These are phyloP conservation scores for Thelaira solivaga DNA, from an alignment of 2,888 invertebrate species.

Conservation along the genomic window DNA sequence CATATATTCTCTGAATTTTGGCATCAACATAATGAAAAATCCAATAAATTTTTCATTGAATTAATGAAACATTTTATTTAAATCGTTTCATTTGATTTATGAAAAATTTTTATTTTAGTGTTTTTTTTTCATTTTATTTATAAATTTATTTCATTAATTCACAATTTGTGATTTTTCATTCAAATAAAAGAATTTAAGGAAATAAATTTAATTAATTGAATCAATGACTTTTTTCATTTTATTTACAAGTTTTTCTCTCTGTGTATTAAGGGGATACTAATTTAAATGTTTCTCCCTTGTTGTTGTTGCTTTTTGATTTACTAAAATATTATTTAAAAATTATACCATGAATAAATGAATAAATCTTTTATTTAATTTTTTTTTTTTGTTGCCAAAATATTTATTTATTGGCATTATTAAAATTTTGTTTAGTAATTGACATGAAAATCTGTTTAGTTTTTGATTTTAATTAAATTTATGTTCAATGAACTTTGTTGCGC, in stretches of 20 bases:
- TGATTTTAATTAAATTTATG: constrained; percentile 49
- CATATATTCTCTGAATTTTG: too few relatives aligned
- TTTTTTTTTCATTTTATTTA: neutral
- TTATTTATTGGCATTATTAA: neutral
- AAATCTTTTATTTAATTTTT: constrained; percentile 27
- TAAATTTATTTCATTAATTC: constrained; percentile 13
- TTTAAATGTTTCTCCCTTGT: too few relatives aligned
- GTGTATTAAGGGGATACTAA: too few relatives aligned
- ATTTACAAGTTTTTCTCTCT: too few relatives aligned
- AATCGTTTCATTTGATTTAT: too few relatives aligned
- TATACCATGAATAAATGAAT: constrained; percentile 32
- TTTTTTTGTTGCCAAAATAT: neutral
- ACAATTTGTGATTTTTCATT: too few relatives aligned
- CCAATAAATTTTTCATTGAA: too few relatives aligned
- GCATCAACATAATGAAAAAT: too few relatives aligned
- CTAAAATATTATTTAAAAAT: constrained; percentile 33
- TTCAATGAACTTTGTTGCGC: neutral
- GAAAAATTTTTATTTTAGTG: constrained; percentile 1
- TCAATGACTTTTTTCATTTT: too few relatives aligned
- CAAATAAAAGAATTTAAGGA: too few relatives aligned
- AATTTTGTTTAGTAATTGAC: constrained; percentile 35
- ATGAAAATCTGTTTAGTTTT: constrained; percentile 32
- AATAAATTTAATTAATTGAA: too few relatives aligned
- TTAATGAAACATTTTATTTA: too few relatives aligned
- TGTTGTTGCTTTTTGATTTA: neutral